phyloP scores from a whole-genome alignment of 2,797 vertebrate species.

The Anas acuta region DNA sequence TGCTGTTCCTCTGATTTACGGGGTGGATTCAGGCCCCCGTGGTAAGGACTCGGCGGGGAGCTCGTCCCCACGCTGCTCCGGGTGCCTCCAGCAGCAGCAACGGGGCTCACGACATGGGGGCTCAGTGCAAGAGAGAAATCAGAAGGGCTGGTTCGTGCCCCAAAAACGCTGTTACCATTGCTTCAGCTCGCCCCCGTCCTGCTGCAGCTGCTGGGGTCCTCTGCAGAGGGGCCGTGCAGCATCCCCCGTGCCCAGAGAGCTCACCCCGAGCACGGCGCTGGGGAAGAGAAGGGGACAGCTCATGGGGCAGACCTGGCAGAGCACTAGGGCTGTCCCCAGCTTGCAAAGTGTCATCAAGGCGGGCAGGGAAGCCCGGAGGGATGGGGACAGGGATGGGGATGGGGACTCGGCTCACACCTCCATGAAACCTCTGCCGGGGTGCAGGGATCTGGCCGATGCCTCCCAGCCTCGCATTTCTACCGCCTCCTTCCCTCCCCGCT shows the following conservation, averaged over 20 bases:
- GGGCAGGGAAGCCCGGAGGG: no score
- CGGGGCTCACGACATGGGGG: accelerated
- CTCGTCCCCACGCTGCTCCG: neutral
- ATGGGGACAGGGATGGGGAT: neutral
- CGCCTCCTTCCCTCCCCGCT: no score
- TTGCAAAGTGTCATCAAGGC: neutral
- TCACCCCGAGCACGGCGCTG: neutral
- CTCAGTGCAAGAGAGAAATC: neutral
- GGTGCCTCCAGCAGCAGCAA: neutral
- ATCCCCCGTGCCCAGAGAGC: no score
- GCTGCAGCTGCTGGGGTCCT: no score
- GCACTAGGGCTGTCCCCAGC: neutral
- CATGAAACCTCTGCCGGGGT: no score
- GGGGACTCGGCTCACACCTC: no score
- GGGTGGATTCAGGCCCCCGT: neutral
- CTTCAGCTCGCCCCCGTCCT: neutral
- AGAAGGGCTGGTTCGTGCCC: accelerated
- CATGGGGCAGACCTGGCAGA: neutral
- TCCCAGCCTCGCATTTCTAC: no score
- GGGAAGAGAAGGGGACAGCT: neutral
- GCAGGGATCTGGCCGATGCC: no score
- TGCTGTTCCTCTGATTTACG: neutral
- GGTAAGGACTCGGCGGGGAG: accelerated
- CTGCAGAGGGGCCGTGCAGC: no score
- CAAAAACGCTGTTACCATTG: accelerated